phyloP scores from a whole-genome alignment of 2,113 vertebrate species.

The Protobothrops mucrosquamatus region DNA sequence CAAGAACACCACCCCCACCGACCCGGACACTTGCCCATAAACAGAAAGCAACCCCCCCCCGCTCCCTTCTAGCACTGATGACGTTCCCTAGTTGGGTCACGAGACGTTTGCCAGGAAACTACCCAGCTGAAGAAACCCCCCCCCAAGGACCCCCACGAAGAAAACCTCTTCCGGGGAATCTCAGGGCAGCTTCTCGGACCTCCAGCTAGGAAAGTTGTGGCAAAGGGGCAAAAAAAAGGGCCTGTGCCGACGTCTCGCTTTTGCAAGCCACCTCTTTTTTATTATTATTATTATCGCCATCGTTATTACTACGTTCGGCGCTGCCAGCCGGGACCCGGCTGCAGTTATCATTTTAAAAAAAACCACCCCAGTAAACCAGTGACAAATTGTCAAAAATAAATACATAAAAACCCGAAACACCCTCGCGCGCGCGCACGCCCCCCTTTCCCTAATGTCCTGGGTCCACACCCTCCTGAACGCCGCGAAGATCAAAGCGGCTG shows the following conservation, averaged over 20 bases:
- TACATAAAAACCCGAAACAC: not conserved
- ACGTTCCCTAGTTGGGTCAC: no score
- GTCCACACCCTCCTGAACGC: not conserved
- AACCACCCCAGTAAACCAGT: not conserved
- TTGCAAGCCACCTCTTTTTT: not conserved
- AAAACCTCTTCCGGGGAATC: not conserved
- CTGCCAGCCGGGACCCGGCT: not conserved
- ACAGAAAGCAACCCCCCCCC: no score
- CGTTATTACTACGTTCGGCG: not conserved
- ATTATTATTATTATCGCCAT: no score
- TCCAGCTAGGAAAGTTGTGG: not conserved
- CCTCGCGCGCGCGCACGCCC: not conserved
- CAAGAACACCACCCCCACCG: no score
- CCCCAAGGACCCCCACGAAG: not conserved
- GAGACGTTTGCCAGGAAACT: not conserved
- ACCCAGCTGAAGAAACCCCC: no score
- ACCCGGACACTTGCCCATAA: no score
- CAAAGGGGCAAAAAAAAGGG: no score
- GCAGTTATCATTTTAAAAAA: constrained; percentile 15
- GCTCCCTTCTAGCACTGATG: no score
- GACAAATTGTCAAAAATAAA: constrained; percentile 23
- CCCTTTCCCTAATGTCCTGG: not conserved
- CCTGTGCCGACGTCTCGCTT: not conserved
- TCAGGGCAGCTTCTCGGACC: not conserved
- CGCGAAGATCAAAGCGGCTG: not conserved